phyloP scores from a whole-genome alignment of 2,113 vertebrate species.

The Hyaena hyaena region DNA sequence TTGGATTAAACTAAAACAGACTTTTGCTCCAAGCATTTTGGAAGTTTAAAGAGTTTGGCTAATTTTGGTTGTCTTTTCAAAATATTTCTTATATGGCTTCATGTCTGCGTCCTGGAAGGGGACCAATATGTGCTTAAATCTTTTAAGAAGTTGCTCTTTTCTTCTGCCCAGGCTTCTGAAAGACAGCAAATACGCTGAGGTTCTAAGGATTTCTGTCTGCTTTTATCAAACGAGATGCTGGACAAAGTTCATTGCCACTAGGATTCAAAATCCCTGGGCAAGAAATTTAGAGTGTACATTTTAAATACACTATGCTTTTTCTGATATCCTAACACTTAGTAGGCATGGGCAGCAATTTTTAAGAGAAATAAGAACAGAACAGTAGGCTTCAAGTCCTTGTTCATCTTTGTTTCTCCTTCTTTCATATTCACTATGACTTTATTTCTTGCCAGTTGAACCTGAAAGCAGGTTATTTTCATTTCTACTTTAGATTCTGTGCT shows the following conservation, averaged over 20 bases:
- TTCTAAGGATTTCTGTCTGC: constrained; percentile 48
- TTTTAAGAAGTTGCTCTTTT: constrained; percentile 81
- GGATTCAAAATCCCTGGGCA: neutral
- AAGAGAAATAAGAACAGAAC: neutral
- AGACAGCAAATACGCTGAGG: constrained; percentile 56
- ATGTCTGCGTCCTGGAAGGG: constrained; percentile 79
- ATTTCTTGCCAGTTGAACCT: constrained; percentile 67
- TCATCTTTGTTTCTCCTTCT: constrained; percentile 24
- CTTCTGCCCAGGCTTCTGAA: constrained; percentile 72
- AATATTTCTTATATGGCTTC: constrained; percentile 83
- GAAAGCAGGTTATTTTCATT: constrained; percentile 71
- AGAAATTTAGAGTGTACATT: neutral
- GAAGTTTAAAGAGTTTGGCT: constrained; percentile 83
- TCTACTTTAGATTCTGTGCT: constrained; percentile 61
- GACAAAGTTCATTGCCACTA: constrained; percentile 55
- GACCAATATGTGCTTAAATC: constrained; percentile 80
- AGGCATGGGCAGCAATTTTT: neutral
- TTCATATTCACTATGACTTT: constrained; percentile 47
- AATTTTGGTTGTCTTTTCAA: constrained; percentile 83
- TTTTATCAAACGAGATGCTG: constrained; percentile 52
- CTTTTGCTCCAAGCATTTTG: constrained; percentile 82
- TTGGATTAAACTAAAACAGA: constrained; percentile 83
- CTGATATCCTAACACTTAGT: constrained; percentile 8
- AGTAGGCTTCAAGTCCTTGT: neutral
- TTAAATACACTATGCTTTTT: neutral